Percentiles rank a stretch among this genome's conserved stretches.
Evolutionary conservation across 2,888 invertebrate genomes (phyloP).

Genomic region (Microchrysa polita): DNA sequence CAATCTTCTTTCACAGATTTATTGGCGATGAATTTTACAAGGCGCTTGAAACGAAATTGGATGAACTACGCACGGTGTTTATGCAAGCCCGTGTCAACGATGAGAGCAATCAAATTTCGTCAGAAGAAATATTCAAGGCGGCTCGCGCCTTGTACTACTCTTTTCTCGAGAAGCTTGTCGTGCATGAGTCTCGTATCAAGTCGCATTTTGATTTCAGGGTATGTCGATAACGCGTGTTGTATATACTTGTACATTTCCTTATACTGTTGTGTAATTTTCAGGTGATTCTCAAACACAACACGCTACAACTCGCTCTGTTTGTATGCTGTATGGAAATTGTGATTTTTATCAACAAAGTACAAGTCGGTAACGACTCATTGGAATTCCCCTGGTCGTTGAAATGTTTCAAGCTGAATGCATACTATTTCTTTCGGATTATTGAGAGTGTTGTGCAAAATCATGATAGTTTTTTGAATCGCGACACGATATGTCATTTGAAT

Average conservation of each 20-base stretch:
- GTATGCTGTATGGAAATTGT: slow-evolving; percentile 94
- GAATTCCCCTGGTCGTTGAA: slow-evolving; percentile 93
- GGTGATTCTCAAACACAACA: slow-evolving; percentile 79
- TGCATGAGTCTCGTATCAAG: slow-evolving; percentile 79
- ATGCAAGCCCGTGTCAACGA: slow-evolving; percentile 67
- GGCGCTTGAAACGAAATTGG: slow-evolving; percentile 69
- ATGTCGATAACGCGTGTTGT: slow-evolving; percentile 46
- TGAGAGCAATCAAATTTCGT: slow-evolving; percentile 52
- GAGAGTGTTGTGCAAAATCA: slow-evolving; percentile 91
- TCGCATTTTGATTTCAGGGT: slow-evolving; percentile 79
- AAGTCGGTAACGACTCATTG: slow-evolving; percentile 63
- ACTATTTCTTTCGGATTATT: slow-evolving; percentile 95
- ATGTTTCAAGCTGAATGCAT: slow-evolving; percentile 82
- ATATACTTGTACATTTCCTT: not conserved
- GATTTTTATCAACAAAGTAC: slow-evolving; percentile 87
- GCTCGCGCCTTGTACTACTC: slow-evolving; percentile 87
- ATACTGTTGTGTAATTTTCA: slow-evolving; percentile 66
- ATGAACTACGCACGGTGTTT: slow-evolving; percentile 69
- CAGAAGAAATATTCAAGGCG: slow-evolving; percentile 72
- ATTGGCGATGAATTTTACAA: slow-evolving; percentile 56
- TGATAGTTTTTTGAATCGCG: slow-evolving; percentile 86
- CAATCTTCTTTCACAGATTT: slow-evolving; percentile 53
- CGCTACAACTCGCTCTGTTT: slow-evolving; percentile 86
- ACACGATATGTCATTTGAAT: slow-evolving; percentile 94
- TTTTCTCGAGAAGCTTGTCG: slow-evolving; percentile 85